These are phyloP conservation scores for Drosophila funebris DNA, from an alignment of 1,140 invertebrate genomes.

Conservation along the genomic window DNA sequence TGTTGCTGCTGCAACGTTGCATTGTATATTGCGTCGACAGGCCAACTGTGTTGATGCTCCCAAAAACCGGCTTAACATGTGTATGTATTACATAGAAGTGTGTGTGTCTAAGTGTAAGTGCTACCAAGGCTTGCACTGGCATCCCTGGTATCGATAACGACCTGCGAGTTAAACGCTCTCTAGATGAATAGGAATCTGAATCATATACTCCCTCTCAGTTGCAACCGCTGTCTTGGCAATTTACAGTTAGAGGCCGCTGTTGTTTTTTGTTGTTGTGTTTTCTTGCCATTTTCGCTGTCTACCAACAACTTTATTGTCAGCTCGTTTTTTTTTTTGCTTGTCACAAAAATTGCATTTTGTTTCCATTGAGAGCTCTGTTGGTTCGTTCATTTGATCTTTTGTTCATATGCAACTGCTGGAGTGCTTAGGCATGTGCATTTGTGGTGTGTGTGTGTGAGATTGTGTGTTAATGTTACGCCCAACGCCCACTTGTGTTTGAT, in stretches of 20 bases:
- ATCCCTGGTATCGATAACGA: conserved; percentile 28
- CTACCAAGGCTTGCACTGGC: conserved; percentile 22
- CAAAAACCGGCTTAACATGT: conserved; percentile 64
- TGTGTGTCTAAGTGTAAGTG: conserved; percentile 18
- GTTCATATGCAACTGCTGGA: too few species aligned
- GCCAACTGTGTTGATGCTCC: too few species aligned
- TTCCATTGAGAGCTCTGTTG: conserved; percentile 58
- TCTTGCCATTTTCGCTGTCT: conserved; percentile 30
- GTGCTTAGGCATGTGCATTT: conserved; percentile 3
- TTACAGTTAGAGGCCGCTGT: conserved; percentile 70
- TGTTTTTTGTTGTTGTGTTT: conserved; percentile 37
- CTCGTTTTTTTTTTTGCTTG: conserved; percentile 35
- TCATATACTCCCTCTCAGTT: conserved; percentile 27
- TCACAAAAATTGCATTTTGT: conserved; percentile 43
- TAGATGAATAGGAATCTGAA: conserved; percentile 11
- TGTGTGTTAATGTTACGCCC: conserved; percentile 21
- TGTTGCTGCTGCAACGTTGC: conserved; percentile 55
- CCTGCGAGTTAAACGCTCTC: neutral
- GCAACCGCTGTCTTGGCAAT: conserved; percentile 41
- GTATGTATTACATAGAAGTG: neutral
- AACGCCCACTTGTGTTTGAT: conserved; percentile 25
- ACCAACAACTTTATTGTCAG: conserved; percentile 47
- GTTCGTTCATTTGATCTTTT: neutral
- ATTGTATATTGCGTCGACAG: conserved; percentile 38
- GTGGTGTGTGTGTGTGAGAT: conserved; percentile 19